Base-by-base conservation (phyloP, 1,140 invertebrate genomes). In the Pseudomyrmex concolor region DNA sequence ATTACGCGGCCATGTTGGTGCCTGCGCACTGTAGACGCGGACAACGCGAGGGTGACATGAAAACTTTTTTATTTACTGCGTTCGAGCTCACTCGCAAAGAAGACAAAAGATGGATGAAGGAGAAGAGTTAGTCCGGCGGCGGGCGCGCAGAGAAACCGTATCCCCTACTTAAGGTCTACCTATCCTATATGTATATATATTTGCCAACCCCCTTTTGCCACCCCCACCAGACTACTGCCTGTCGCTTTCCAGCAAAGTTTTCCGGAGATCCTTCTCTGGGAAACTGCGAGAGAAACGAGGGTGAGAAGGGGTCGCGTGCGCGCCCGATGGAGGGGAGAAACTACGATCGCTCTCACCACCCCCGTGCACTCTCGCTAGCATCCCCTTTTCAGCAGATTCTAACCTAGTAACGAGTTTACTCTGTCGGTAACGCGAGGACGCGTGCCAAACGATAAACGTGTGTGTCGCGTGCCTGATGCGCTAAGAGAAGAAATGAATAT, bases 31-130 rank as follows among this genome's bases (percentile, higher is more conserved):
- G 87, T 80, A 9, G 62, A 64, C 25, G 60, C 83, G 80, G 78
- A 67, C 86, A 83, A 87, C 87, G 77, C 84, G 87, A 87, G 78
- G 78, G 86, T 85, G 86, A 90, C 90, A 91, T 88, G 85, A 93
- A 34, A 93, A 93, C 91, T 93, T 93, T 92, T 92, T 89, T 93
- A 92, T 93, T 93, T 92, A 92, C 89, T 87, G 84, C 86, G 78
- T 83, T 88, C 78, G 66, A 85, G 84, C 87, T 88, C 83, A 84
- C 88, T 83, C 85, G 84, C 83, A 78, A 71, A 84, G 72, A 76
- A 82, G 84, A 85, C 51, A 67, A 78, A 59, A 55, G 84, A 77
- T 50, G 73, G 60, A 19, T 34, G 57, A 74, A 55, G 84, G 48
- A 17, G 9, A 43, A 43, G 10, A 70, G 67, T 43, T 51, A n/a